These are phyloP conservation scores for Parasteatoda lunata DNA, from an alignment of 2,888 invertebrate genomes.

Conservation along the genomic window DNA sequence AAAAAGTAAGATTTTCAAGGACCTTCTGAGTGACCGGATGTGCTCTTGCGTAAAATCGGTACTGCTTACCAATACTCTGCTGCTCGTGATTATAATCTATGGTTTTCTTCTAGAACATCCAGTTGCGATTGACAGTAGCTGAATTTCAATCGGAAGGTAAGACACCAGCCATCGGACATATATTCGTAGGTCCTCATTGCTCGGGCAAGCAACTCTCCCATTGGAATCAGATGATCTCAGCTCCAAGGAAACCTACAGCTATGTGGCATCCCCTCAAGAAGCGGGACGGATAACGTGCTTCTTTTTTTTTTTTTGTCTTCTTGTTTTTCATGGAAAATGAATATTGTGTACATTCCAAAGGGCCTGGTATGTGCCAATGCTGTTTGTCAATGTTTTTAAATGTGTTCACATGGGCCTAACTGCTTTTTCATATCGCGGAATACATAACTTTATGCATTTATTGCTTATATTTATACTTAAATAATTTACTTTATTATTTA, in stretches of 20 bases:
- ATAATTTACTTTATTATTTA: no score
- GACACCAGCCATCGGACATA: constrained; percentile 84
- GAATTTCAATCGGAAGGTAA: constrained; percentile 77
- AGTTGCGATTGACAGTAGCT: constrained; percentile 80
- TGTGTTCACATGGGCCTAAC: not conserved
- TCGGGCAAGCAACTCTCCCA: constrained; percentile 84
- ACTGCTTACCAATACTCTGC: no score
- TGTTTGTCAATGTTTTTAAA: not conserved
- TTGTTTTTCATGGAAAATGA: not conserved
- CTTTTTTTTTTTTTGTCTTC: not conserved
- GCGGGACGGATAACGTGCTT: constrained; percentile 51
- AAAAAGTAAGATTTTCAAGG: not conserved
- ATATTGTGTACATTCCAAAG: not conserved
- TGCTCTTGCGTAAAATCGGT: no score
- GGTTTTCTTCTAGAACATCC: constrained; percentile 79
- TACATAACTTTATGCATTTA: no score
- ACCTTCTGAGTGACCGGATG: not conserved
- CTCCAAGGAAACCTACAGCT: constrained; percentile 85
- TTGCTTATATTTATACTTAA: no score
- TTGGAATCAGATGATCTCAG: constrained; percentile 89
- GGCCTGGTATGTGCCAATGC: not conserved
- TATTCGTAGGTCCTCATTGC: constrained; percentile 84
- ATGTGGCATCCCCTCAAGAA: constrained; percentile 87
- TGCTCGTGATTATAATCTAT: not conserved
- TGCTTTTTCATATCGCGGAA: no score